These are phyloP conservation scores for Perithous albicinctus DNA, from an alignment of 2,888 invertebrate species.

Conservation along the genomic window DNA sequence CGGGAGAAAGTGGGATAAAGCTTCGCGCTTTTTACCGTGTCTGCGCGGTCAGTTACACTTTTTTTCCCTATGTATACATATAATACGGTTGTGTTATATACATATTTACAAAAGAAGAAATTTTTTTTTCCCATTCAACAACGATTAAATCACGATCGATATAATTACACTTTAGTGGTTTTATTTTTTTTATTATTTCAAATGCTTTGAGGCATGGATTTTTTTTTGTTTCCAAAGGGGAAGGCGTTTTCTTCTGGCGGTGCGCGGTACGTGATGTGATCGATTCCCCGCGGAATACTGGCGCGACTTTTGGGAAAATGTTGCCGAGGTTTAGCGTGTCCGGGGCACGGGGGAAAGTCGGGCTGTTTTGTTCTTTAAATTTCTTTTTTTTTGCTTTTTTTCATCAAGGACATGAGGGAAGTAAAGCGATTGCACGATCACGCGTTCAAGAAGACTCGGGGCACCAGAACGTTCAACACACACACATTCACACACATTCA, in stretches of 20 bases:
- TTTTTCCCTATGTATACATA: slow-evolving; percentile 72
- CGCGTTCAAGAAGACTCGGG: slow-evolving; percentile 79
- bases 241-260: slow-evolving; percentile 49
- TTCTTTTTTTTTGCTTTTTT: slow-evolving; percentile 30
- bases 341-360: slow-evolving; percentile 74
- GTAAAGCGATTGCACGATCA: slow-evolving; percentile 76
- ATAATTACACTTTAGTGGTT: slow-evolving; percentile 70
- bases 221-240: slow-evolving; percentile 16
- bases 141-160: slow-evolving; percentile 78
- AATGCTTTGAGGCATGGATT: slow-evolving; percentile 31
- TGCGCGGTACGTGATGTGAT: slow-evolving; percentile 43
- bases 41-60: slow-evolving; percentile 71
- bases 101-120: slow-evolving; percentile 80
- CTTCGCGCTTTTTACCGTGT: slow-evolving; percentile 69
- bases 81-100: slow-evolving; percentile 74
- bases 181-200: slow-evolving; percentile 44
- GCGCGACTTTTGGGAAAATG: slow-evolving; percentile 62
- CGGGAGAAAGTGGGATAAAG: slow-evolving; percentile 55
- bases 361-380: slow-evolving; percentile 31
- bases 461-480: slow-evolving; percentile 58
- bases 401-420: slow-evolving; percentile 24
- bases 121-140: slow-evolving; percentile 75
- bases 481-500: slow-evolving; percentile 2
- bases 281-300: slow-evolving; percentile 60
- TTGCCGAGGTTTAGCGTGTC: slow-evolving; percentile 81